These are phyloP conservation scores for Perca flavescens DNA, from an alignment of 2,113 vertebrate genomes.

Conservation along the genomic window DNA sequence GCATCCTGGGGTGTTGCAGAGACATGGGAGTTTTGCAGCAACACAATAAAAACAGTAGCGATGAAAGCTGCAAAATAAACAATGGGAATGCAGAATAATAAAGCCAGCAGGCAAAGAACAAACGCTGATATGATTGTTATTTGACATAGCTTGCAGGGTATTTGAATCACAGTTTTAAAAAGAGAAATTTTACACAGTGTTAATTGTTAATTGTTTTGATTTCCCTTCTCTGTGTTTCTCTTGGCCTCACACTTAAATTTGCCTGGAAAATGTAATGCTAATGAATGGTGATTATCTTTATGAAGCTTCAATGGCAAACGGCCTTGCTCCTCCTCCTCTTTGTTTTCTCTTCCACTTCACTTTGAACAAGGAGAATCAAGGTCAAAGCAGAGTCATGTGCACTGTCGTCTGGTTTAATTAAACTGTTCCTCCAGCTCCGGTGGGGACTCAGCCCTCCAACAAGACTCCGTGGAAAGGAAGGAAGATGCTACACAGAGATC, in stretches of 20 bases:
- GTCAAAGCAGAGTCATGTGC: conserved; percentile 49
- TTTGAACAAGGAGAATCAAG: conserved; percentile 59
- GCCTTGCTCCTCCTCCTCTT: background rate
- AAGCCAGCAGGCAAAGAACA: conserved; percentile 15
- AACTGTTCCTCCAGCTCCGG: conserved; percentile 29
- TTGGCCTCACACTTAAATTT: conserved; percentile 42
- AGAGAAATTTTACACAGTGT: conserved; percentile 14
- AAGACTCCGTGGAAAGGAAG: conserved; percentile 29
- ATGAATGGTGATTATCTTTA: conserved; percentile 56
- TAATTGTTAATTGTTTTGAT: conserved; percentile 42
- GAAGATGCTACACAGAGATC: conserved; percentile 39
- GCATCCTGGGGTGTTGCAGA: conserved; percentile 35
- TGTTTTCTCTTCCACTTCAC: conserved; percentile 42
- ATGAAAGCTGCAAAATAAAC: conserved; percentile 39
- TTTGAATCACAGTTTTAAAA: conserved; percentile 28
- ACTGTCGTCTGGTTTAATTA: conserved; percentile 68
- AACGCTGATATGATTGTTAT: conserved; percentile 3
- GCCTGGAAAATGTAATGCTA: conserved; percentile 50
- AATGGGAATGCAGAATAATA: conserved; percentile 20
- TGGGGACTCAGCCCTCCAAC: conserved; percentile 31
- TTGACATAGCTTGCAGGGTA: background rate
- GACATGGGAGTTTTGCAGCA: conserved; percentile 20
- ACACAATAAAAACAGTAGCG: conserved; percentile 28
- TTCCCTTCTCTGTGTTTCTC: conserved; percentile 15
- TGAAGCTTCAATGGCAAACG: conserved; percentile 35